Percentiles rank a stretch among this genome's conserved stretches.
These are phyloP conservation scores for Pachycephala philippinensis DNA, from an alignment of 2,113 vertebrate genomes.

Conservation along the genomic window DNA sequence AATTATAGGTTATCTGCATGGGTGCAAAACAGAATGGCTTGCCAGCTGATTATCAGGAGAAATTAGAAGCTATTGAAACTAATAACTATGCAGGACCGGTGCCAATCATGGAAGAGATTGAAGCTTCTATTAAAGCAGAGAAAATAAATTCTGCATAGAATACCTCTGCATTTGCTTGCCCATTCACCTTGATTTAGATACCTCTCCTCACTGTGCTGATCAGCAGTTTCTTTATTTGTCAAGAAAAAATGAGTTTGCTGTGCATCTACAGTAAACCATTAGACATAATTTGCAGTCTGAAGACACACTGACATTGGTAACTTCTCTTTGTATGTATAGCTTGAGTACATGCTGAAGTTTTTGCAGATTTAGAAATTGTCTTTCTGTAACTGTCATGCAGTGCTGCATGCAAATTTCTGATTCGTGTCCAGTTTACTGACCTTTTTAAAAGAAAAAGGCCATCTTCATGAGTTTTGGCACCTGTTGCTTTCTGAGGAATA, in stretches of 20 bases:
- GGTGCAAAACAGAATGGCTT: conserved; percentile 87
- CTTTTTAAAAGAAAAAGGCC: not conserved
- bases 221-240: not conserved
- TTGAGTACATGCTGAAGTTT: not conserved
- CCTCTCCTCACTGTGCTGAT: not conserved
- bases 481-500: not conserved
- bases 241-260: not conserved
- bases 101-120: conserved; percentile 80
- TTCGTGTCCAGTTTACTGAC: not conserved
- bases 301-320: not conserved
- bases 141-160: conserved; percentile 39
- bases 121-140: conserved; percentile 61
- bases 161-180: not conserved
- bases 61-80: conserved; percentile 80
- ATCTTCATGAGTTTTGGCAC: not conserved
- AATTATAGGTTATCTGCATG: conserved; percentile 83
- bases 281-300: not conserved
- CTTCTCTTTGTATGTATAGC: not conserved
- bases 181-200: not conserved
- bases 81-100: conserved; percentile 83
- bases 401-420: not conserved
- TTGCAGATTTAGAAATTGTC: not conserved
- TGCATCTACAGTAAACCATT: not conserved
- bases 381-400: not conserved
- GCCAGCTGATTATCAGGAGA: conserved; percentile 81